phyloP scores from a whole-genome alignment of 2,113 vertebrate species.

The Neodontobutis hainanensis region DNA sequence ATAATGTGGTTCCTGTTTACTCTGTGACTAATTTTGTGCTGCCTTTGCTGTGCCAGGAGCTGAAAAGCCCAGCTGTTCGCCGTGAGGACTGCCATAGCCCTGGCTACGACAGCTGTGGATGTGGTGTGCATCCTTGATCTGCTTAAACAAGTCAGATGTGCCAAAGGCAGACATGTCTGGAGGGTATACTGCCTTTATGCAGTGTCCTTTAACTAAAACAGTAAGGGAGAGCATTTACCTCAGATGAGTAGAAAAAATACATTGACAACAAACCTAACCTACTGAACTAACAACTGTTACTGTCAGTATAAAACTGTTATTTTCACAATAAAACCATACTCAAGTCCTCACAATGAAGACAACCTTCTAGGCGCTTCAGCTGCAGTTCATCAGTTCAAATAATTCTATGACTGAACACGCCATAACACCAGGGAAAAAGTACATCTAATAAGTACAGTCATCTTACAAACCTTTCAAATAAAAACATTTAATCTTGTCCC shows the following conservation, averaged over 20 bases:
- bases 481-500: constrained; percentile 60
- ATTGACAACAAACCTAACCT: no score
- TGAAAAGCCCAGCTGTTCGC: constrained; percentile 84
- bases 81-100: constrained; percentile 84
- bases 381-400: no score
- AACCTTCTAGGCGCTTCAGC: no score
- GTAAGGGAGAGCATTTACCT: no score
- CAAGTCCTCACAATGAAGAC: no score
- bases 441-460: not conserved
- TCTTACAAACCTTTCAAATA: constrained; percentile 39
- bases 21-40: constrained; percentile 11
- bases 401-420: no score
- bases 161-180: constrained; percentile 66
- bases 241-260: no score
- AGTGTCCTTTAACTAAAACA: no score
- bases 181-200: not conserved
- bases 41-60: constrained; percentile 75
- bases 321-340: no score
- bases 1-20: constrained; percentile 23
- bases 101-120: constrained; percentile 90
- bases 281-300: no score
- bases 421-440: no score
- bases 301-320: no score
- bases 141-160: constrained; percentile 75
- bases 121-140: constrained; percentile 83